Evolutionary conservation across 2,888 invertebrate species (phyloP).

Genomic region (Mylabris sibirica): DNA sequence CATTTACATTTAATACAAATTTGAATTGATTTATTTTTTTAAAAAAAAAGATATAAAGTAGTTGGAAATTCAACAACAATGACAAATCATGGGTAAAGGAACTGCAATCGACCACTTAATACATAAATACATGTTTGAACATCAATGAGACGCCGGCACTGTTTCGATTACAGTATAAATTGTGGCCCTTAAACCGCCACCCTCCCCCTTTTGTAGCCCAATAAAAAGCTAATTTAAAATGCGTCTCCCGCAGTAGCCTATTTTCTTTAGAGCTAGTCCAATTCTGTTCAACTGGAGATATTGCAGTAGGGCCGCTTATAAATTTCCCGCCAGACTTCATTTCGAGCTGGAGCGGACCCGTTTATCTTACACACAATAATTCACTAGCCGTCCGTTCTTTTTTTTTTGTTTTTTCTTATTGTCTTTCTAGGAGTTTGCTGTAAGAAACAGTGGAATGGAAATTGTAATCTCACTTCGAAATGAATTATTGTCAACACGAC

Average conservation of each 20-base stretch:
- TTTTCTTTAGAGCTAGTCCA: constrained; percentile 61
- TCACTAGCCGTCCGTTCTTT: constrained; percentile 62
- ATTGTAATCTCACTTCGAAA: constrained; percentile 61
- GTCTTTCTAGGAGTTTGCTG: constrained; percentile 60
- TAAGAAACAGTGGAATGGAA: constrained; percentile 61
- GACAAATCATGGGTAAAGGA: constrained; percentile 8
- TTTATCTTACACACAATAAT: constrained; percentile 76
- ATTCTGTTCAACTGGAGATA: constrained; percentile 62
- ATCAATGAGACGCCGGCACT: constrained; percentile 39
- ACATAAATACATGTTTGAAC: constrained; percentile 21
- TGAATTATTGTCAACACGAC: constrained; percentile 60
- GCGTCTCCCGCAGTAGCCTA: constrained; percentile 60
- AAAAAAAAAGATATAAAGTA: not conserved
- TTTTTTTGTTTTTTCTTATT: constrained; percentile 57
- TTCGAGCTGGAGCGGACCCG: constrained; percentile 75
- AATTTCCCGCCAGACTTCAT: constrained; percentile 72
- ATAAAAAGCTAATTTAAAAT: constrained; percentile 62
- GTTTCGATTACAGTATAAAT: constrained; percentile 42
- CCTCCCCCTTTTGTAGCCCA: constrained; percentile 41
- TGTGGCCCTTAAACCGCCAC: constrained; percentile 46
- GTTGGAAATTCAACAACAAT: constrained; percentile 4
- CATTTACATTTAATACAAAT: constrained; percentile 8
- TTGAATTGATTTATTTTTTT: not conserved
- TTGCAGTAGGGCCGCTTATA: constrained; percentile 61
- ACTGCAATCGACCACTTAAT: constrained; percentile 17